Percentiles rank a stretch among this genome's conserved stretches.
Conservation (phyloP, 2,797 vertebrate genomes). For the Octomys mimax region DNA sequence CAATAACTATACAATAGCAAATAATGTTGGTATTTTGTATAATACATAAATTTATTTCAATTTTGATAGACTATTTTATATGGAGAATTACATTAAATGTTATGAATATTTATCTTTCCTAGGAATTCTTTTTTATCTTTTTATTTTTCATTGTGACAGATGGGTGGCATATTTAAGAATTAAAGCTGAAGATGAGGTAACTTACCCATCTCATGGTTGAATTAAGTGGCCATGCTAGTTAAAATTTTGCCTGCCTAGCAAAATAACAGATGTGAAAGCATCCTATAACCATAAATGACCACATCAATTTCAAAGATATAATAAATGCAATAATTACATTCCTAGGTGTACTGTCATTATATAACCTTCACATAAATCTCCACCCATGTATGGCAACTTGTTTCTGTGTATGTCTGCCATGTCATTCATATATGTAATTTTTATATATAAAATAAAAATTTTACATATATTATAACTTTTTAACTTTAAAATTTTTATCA, state of each 20-base stretch:
- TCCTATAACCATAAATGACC: slow-evolving; percentile 3
- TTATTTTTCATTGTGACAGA: slow-evolving; percentile 26
- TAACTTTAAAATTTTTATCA: slow-evolving; percentile 38
- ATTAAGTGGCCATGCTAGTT: slow-evolving; percentile 10
- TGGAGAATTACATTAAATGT: slow-evolving; percentile 25
- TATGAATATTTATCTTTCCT: slow-evolving; percentile 7
- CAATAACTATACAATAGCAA: neutral
- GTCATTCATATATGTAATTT: neutral
- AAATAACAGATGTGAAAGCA: slow-evolving; percentile 41
- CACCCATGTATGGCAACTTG: neutral
- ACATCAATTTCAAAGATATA: neutral
- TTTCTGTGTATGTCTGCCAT: slow-evolving; percentile 5
- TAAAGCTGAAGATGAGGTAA: slow-evolving; percentile 33
- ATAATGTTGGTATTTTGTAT: neutral
- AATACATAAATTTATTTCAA: slow-evolving; percentile 36
- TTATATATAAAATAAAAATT: neutral
- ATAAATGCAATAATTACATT: slow-evolving; percentile 22
- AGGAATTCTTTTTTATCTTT: neutral
- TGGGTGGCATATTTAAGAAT: slow-evolving; percentile 44
- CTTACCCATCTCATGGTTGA: neutral
- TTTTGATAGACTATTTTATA: slow-evolving; percentile 51
- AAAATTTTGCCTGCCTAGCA: slow-evolving; percentile 25
- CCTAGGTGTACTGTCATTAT: neutral
- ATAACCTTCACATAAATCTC: neutral
- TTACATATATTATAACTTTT: neutral